phyloP scores from a whole-genome alignment of 2,113 vertebrate genomes.

The Callipepla californica region DNA sequence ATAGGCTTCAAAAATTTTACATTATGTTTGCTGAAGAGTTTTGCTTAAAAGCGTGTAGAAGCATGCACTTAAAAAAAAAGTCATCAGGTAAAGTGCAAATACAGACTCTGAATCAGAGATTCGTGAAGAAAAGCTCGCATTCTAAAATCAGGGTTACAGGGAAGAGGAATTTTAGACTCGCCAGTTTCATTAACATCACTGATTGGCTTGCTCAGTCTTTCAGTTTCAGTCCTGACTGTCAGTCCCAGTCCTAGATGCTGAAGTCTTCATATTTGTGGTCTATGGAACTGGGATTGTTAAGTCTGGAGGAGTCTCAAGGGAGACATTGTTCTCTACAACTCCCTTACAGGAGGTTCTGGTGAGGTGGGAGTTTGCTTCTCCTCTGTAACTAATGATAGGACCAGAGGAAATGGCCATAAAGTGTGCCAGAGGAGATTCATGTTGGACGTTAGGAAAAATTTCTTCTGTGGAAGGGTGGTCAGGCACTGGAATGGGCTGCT shows the following conservation, averaged over 20 bases:
- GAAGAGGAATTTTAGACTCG: not conserved
- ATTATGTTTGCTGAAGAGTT: not conserved
- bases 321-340: too few relatives aligned
- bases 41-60: not conserved
- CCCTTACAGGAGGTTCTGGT: too few relatives aligned
- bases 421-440: too few relatives aligned
- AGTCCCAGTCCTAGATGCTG: not conserved
- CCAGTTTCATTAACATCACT: accelerated
- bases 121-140: not conserved
- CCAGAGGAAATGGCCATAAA: too few relatives aligned
- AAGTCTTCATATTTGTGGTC: accelerated
- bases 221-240: not conserved
- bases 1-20: not conserved
- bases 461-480: too few relatives aligned
- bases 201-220: not conserved
- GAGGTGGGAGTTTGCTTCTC: too few relatives aligned
- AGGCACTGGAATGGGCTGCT: too few relatives aligned
- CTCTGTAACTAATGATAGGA: too few relatives aligned
- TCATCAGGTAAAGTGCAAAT: too few relatives aligned
- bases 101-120: not conserved
- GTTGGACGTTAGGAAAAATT: too few relatives aligned
- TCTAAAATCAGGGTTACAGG: not conserved
- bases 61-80: not conserved
- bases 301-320: too few relatives aligned
- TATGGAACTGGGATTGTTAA: not conserved